A percentile compares a stretch with the other conserved stretches of the same genome.
These are phyloP conservation scores for Scelioninae gen. 2 DNA, from an alignment of 2,888 invertebrate genomes.

Conservation along the genomic window DNA sequence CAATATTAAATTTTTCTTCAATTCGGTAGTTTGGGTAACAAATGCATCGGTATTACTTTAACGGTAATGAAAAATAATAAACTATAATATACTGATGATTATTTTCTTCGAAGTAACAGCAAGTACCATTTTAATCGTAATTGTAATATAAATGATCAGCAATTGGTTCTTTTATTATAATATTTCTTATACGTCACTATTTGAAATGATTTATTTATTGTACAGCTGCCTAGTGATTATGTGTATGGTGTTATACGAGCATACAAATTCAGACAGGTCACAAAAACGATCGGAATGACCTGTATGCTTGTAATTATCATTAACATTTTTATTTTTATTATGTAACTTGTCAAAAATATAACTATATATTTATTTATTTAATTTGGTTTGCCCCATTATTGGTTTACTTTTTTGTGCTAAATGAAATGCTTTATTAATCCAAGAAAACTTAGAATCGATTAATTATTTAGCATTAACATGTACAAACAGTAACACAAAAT, in stretches of 20 bases:
- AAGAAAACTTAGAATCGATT: neutral
- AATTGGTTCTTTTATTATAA: slow-evolving; percentile 56
- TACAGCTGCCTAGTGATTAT: slow-evolving; percentile 73
- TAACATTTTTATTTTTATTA: slow-evolving; percentile 69
- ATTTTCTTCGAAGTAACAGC: slow-evolving; percentile 53
- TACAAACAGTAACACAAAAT: neutral
- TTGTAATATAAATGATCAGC: slow-evolving; percentile 66
- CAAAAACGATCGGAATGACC: slow-evolving; percentile 46
- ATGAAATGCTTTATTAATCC: slow-evolving; percentile 44
- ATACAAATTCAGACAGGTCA: slow-evolving; percentile 65
- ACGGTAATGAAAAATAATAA: slow-evolving; percentile 60
- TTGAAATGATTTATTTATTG: slow-evolving; percentile 63
- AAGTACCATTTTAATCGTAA: slow-evolving; percentile 63
- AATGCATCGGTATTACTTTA: slow-evolving; percentile 59
- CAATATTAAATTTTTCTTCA: slow-evolving; percentile 17
- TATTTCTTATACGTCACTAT: slow-evolving; percentile 62
- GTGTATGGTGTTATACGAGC: slow-evolving; percentile 66
- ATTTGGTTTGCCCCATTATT: slow-evolving; percentile 72
- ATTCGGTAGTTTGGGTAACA: slow-evolving; percentile 60
- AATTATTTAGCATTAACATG: neutral
- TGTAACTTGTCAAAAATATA: slow-evolving; percentile 73
- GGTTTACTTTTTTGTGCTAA: slow-evolving; percentile 67
- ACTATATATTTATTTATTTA: slow-evolving; percentile 65
- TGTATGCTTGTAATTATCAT: slow-evolving; percentile 66
- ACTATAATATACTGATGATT: slow-evolving; percentile 49